phyloP scores from a whole-genome alignment of 2,113 vertebrate genomes.

The Asarcornis scutulata region DNA sequence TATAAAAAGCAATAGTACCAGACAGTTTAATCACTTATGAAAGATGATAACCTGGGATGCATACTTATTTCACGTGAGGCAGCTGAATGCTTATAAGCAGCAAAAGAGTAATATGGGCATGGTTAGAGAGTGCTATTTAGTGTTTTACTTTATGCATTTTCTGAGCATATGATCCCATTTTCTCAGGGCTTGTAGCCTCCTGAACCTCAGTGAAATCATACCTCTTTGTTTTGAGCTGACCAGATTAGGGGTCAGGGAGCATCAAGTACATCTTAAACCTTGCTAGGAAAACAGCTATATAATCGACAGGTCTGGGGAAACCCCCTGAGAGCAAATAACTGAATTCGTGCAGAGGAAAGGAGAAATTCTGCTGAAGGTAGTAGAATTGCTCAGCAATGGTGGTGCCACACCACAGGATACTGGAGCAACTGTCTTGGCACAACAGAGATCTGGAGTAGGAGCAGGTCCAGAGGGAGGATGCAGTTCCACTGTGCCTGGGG shows the following conservation, averaged over 20 bases:
- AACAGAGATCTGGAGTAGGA: not conserved
- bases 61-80: not conserved
- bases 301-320: not conserved
- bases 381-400: not conserved
- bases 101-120: not conserved
- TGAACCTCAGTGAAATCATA: not conserved
- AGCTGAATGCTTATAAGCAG: not conserved
- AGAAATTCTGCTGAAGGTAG: not conserved
- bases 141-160: not conserved
- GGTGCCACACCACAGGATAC: too few relatives aligned
- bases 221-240: not conserved
- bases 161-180: not conserved
- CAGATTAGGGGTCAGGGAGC: not conserved
- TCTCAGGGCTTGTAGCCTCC: not conserved
- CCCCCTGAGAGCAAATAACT: not conserved
- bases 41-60: not conserved
- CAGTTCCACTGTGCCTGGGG: accelerated
- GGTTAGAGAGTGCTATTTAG: not conserved
- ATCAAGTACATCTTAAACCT: not conserved
- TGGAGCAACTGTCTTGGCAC: not conserved
- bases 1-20: not conserved
- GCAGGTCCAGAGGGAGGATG: not conserved
- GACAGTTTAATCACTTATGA: not conserved
- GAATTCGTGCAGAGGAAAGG: not conserved
- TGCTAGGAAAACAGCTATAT: not conserved